Conservation (phyloP, 2,888 invertebrate species). For the Acleris cristana region DNA sequence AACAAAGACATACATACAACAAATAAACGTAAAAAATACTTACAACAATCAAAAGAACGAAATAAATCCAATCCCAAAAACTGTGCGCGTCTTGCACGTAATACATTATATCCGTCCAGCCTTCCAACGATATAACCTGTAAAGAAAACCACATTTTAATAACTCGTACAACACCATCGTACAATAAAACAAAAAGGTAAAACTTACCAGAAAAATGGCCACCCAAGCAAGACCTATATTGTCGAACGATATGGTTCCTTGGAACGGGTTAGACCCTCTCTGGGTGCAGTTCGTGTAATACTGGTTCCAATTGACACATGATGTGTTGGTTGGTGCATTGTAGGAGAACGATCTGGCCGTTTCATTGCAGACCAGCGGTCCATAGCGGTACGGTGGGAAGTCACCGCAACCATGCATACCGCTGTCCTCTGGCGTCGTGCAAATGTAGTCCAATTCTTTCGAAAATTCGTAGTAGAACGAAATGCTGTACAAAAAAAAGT, state of each 20-base stretch:
- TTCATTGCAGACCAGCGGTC: conserved; percentile 90
- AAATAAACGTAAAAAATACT: conserved; percentile 67
- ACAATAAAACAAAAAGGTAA: conserved; percentile 11
- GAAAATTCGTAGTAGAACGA: conserved; percentile 94
- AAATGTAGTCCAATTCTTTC: conserved; percentile 98
- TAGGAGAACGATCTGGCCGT: conserved; percentile 85
- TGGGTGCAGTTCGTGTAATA: conserved; percentile 98
- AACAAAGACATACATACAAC: too few relatives aligned
- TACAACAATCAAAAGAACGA: conserved; percentile 99
- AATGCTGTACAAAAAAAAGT: conserved; percentile 72
- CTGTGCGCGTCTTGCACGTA: conserved; percentile 99
- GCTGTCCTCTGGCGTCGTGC: conserved; percentile 95
- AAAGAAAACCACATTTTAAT: conserved; percentile 39
- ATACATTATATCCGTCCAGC: conserved; percentile 99
- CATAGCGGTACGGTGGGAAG: conserved; percentile 91
- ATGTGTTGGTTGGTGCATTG: conserved; percentile 87
- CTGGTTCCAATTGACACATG: conserved; percentile 99
- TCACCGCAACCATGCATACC: conserved; percentile 96
- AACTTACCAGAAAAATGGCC: conserved; percentile 98
- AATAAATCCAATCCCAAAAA: conserved; percentile 99
- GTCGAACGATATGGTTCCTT: conserved; percentile 99
- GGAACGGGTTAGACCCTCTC: conserved; percentile 97
- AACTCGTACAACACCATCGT: background rate
- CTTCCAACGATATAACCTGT: conserved; percentile 99
- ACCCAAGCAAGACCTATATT: conserved; percentile 99